Evolutionary conservation across 2,113 vertebrate species (phyloP).

Genomic region (Amphiprion percula): DNA sequence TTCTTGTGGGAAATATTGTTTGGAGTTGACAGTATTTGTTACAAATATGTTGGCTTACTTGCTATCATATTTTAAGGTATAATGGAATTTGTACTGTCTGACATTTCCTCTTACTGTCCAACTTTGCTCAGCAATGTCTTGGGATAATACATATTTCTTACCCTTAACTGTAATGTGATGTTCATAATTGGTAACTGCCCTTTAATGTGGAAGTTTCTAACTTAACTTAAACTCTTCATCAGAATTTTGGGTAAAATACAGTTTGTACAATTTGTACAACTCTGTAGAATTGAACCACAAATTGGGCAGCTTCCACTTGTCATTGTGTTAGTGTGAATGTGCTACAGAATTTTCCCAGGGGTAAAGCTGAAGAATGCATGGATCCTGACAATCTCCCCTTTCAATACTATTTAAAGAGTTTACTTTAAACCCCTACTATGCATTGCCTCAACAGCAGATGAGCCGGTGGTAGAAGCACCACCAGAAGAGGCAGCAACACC

Average conservation of each 20-base stretch:
- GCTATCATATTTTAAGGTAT: slow-evolving; percentile 1
- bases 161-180: background rate
- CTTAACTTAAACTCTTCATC: background rate
- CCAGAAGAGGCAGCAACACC: slow-evolving; percentile 49
- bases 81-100: background rate
- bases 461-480: slow-evolving; percentile 43
- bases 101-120: slow-evolving; percentile 4
- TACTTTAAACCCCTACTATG: slow-evolving; percentile 22
- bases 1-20: background rate
- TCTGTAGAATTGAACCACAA: background rate
- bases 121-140: background rate
- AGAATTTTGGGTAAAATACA: background rate
- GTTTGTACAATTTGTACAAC: background rate
- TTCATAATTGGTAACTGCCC: slow-evolving; percentile 22
- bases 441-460: slow-evolving; percentile 59
- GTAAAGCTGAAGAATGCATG: slow-evolving; percentile 42
- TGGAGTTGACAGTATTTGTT: background rate
- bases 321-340: slow-evolving; percentile 14
- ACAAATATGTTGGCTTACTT: slow-evolving; percentile 32
- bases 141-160: background rate
- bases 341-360: slow-evolving; percentile 5
- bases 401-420: background rate
- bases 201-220: background rate
- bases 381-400: background rate
- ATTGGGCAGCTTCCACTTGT: slow-evolving; percentile 24